Evolutionary conservation across 2,888 invertebrate species (phyloP).

Genomic region (Plebejus melissa): DNA sequence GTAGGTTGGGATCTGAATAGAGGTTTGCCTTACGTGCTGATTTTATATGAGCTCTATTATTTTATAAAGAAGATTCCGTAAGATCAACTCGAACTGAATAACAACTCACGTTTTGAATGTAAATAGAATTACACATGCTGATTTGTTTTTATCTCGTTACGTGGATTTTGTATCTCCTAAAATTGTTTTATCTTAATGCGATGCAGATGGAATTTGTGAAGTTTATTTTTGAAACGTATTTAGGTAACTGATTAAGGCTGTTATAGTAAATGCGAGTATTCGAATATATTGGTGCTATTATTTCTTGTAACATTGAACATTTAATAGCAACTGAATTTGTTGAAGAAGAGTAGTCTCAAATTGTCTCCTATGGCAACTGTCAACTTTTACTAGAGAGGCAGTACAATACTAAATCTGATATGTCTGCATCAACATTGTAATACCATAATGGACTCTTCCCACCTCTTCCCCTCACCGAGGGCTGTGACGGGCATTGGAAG

Average conservation of each 20-base stretch:
- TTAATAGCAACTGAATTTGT: background rate
- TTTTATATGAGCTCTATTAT: conserved; percentile 23
- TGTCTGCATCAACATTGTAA: background rate
- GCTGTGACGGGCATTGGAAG: conserved; percentile 50
- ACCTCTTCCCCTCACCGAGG: conserved; percentile 47
- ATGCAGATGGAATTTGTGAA: background rate
- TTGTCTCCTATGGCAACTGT: background rate
- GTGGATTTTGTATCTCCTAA: background rate
- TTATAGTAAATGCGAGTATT: background rate
- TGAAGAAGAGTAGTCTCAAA: background rate
- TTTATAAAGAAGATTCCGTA: conserved; percentile 23
- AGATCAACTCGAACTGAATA: conserved; percentile 23
- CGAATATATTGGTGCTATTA: background rate
- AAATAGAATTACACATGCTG: conserved; percentile 13
- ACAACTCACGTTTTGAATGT: conserved; percentile 24
- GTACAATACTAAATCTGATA: background rate
- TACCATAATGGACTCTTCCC: conserved; percentile 9
- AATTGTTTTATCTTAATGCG: background rate
- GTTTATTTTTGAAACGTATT: background rate
- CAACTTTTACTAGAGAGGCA: background rate
- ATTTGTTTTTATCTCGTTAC: conserved; percentile 6
- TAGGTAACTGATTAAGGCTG: background rate
- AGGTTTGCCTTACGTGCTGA: conserved; percentile 16
- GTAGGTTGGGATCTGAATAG: conserved; percentile 6
- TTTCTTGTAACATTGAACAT: background rate